Evolutionary conservation across 2,113 vertebrate species (phyloP).

Genomic region (Poeciliopsis turrubarensis): DNA sequence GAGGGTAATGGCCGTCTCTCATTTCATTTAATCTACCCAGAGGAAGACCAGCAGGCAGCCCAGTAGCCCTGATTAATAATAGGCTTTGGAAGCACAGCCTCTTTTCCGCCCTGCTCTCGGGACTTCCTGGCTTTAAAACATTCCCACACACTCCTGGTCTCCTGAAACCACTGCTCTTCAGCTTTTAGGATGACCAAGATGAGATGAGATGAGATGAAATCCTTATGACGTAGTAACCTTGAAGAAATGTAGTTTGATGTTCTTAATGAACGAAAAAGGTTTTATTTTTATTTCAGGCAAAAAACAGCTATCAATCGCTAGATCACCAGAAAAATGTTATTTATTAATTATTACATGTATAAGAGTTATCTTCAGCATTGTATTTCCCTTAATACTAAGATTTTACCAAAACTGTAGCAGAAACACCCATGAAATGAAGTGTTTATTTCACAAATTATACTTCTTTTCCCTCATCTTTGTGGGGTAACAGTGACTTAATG

Average conservation of each 20-base stretch:
- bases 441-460: no score
- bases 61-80: constrained; percentile 80
- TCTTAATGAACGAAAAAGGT: no score
- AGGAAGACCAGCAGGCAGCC: constrained; percentile 74
- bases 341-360: no score
- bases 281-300: no score
- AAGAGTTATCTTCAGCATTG: no score
- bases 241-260: neutral
- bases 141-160: constrained; percentile 16
- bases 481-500: no score
- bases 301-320: no score
- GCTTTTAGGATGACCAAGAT: constrained; percentile 19
- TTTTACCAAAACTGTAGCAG: no score
- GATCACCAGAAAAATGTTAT: no score
- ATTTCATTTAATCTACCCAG: constrained; percentile 81
- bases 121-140: constrained; percentile 60
- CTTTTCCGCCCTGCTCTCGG: constrained; percentile 61
- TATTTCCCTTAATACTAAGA: no score
- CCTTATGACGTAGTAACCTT: neutral
- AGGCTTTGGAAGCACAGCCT: constrained; percentile 69
- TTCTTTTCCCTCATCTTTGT: no score
- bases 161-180: constrained; percentile 42
- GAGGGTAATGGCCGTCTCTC: constrained; percentile 77
- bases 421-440: no score
- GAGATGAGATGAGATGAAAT: neutral